Evolutionary conservation across 1,140 invertebrate genomes (phyloP).

Genomic region (Bradynema listronoti): DNA sequence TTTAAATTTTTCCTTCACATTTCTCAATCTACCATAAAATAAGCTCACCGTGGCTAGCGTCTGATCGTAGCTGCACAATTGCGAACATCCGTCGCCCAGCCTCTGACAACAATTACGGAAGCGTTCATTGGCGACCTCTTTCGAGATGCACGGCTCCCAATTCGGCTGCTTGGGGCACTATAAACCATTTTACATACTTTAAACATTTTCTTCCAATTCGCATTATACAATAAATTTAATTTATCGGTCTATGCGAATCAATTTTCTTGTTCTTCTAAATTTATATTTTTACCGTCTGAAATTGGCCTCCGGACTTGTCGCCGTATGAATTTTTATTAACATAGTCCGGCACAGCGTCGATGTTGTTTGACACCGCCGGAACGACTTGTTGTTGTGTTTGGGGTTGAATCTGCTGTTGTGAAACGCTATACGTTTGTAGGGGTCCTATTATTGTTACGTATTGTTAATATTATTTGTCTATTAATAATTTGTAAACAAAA

Average conservation of each 20-base stretch:
- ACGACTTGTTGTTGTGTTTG: not conserved
- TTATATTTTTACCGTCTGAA: not conserved
- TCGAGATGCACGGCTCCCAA: constrained; percentile 55
- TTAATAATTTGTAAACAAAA: too few relatives aligned
- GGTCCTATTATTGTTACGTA: too few relatives aligned
- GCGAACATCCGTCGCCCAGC: constrained; percentile 51
- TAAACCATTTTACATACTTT: too few relatives aligned
- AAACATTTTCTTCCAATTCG: not conserved
- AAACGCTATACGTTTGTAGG: constrained; percentile 11
- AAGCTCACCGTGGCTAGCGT: constrained; percentile 49
- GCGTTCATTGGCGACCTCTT: constrained; percentile 53
- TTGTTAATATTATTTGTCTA: too few relatives aligned
- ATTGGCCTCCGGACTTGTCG: constrained; percentile 14
- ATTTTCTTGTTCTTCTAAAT: not conserved
- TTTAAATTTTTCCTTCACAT: too few relatives aligned
- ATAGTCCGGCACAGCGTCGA: constrained; percentile 21
- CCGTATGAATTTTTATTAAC: constrained; percentile 20
- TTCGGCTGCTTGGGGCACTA: constrained; percentile 48
- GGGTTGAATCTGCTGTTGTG: constrained; percentile 4
- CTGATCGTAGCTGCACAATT: constrained; percentile 52
- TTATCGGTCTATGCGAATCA: constrained; percentile 4
- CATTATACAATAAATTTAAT: too few relatives aligned
- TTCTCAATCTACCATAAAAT: not conserved
- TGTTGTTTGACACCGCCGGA: constrained; percentile 14
- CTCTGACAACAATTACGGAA: constrained; percentile 52